Conservation (phyloP, 2,888 invertebrate genomes). For the Scrobipalpa costella region DNA sequence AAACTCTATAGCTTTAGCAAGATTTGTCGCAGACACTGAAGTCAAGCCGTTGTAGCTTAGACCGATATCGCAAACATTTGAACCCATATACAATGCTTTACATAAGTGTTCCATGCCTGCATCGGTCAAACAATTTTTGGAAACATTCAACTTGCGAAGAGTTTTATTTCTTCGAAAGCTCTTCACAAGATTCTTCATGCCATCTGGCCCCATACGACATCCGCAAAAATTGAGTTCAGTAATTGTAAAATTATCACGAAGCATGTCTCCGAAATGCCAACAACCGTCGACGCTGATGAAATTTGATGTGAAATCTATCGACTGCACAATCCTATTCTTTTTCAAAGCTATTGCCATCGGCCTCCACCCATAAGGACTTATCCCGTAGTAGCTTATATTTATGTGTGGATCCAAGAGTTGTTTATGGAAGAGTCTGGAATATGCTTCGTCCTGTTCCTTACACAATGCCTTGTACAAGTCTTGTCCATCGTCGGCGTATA, state of each 20-base stretch:
- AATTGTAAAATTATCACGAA: constrained; percentile 41
- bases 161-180: constrained; percentile 39
- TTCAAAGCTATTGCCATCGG: constrained; percentile 40
- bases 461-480: constrained; percentile 51
- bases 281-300: constrained; percentile 46
- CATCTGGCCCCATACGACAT: constrained; percentile 44
- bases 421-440: constrained; percentile 44
- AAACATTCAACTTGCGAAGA: constrained; percentile 40
- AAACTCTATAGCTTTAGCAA: constrained; percentile 45
- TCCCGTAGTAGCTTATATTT: constrained; percentile 48
- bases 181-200: constrained; percentile 36
- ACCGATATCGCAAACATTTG: constrained; percentile 40
- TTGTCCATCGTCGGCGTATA: constrained; percentile 30
- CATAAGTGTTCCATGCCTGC: constrained; percentile 41
- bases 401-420: constrained; percentile 43
- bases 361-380: constrained; percentile 39
- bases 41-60: constrained; percentile 49
- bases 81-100: constrained; percentile 37
- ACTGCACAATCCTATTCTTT: constrained; percentile 40
- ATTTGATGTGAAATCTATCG: constrained; percentile 47
- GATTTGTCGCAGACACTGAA: constrained; percentile 35
- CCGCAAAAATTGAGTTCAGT: constrained; percentile 44
- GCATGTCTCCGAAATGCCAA: constrained; percentile 47
- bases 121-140: constrained; percentile 42
- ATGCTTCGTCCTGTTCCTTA: constrained; percentile 43